Base-by-base conservation (phyloP, 2,888 invertebrate species). In the Spisula subtruncata region DNA sequence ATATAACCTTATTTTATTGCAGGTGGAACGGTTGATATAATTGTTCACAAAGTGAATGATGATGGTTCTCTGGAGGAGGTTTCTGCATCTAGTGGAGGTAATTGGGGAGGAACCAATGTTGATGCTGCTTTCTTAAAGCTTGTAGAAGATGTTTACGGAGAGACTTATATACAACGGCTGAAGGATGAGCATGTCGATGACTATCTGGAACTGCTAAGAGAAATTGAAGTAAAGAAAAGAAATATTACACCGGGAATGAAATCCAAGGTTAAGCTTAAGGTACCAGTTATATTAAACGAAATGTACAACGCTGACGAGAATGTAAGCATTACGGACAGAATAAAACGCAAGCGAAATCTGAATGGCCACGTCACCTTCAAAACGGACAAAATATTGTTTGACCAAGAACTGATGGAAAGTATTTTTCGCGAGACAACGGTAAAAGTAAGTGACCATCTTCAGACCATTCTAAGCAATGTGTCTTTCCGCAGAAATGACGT, bases 211-310 rank as follows among this genome's bases (percentile, higher is more conserved):
- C 66, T 92, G 16, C 83, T 87, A 16, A 81, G 91, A 16, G 89
- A 91, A 18, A 91, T 92, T 51, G 92, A 92, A 86, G 56, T 90
- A 29, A 90, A 91, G 89, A 92, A 92, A 82, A 54, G 92, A 54
- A 84, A 35, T 0, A 82, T 90, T 8, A n/a, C 81, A 20, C 86
- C 87, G 2, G 85, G 89, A 0, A 35, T 81, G 29, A 88, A 89
- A 4, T 60, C 71, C 16, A 88, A 88, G 35, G 54, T 91, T 2
- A 91, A 88, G n/a, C 87, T 91, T 54, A 88, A 83, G 51, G 81
- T 92, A 32, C 92, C 92, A 1, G 87, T 88, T 14, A 25, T 83
- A 6, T 51, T 92, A 12, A 83, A 83, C 25, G 88, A 91, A 75
- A 16, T 91, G 14, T 91, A 86, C 80, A 71, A 90, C 56, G 60